A percentile compares a stretch with the other conserved stretches of the same genome.
Conservation (phyloP, 2,888 invertebrate genomes). For the Darwinula stevensoni region DNA sequence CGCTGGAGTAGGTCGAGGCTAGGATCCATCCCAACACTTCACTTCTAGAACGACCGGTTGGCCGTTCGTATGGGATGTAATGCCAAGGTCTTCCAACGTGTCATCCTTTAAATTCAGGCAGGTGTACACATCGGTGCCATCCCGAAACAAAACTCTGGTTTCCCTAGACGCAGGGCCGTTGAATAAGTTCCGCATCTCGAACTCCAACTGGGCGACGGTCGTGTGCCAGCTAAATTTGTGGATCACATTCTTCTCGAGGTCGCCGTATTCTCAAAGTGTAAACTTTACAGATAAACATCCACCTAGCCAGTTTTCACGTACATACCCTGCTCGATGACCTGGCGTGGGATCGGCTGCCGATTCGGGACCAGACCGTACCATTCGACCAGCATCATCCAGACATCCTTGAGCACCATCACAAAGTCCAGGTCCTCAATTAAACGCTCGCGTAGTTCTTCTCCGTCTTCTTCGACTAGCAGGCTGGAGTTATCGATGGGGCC, state of each 20-base stretch:
- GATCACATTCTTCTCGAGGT: slow-evolving; percentile 14
- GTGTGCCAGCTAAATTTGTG: slow-evolving; percentile 14
- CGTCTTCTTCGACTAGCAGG: too few species aligned
- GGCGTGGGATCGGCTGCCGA: background rate
- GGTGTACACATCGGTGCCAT: slow-evolving; percentile 17
- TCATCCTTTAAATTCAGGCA: slow-evolving; percentile 16
- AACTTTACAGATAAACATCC: slow-evolving; percentile 13
- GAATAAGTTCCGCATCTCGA: slow-evolving; percentile 16
- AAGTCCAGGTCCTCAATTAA: background rate
- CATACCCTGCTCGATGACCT: slow-evolving; percentile 18
- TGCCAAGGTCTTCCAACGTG: slow-evolving; percentile 18
- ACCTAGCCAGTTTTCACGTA: slow-evolving; percentile 18
- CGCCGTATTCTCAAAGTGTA: slow-evolving; percentile 17
- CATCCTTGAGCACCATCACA: background rate
- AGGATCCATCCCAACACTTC: slow-evolving; percentile 19
- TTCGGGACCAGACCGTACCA: background rate
- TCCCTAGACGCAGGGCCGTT: slow-evolving; percentile 16
- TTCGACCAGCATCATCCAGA: background rate
- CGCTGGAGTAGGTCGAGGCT: too few species aligned
- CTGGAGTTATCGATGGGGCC: too few species aligned
- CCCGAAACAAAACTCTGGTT: slow-evolving; percentile 18
- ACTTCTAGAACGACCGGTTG: slow-evolving; percentile 18
- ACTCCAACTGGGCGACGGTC: slow-evolving; percentile 11
- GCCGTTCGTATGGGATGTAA: slow-evolving; percentile 17
- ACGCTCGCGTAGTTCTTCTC: too few species aligned